Evolutionary conservation across 2,113 vertebrate genomes (phyloP).

Genomic region (Smithornis capensis): DNA sequence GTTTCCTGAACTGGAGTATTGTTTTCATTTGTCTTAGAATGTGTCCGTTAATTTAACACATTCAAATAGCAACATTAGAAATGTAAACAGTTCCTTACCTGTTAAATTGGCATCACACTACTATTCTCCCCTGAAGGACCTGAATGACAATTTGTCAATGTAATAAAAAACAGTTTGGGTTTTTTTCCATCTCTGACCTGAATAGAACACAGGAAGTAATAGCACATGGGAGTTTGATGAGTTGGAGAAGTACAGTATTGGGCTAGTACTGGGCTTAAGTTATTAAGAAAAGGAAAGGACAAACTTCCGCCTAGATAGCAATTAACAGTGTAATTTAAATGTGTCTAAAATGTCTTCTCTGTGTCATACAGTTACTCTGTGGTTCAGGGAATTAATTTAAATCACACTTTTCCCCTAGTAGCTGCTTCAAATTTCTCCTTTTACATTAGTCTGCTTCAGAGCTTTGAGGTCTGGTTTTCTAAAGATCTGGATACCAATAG

Average conservation of each 20-base stretch:
- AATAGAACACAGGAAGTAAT: background rate
- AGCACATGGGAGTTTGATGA: background rate
- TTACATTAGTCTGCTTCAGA: background rate
- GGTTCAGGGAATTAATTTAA: background rate
- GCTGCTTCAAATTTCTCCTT: background rate
- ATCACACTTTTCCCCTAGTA: background rate
- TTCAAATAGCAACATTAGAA: background rate
- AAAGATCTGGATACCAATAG: background rate
- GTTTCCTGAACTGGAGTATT: background rate
- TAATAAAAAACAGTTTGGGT: background rate
- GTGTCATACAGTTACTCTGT: background rate
- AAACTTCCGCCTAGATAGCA: background rate
- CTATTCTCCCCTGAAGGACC: background rate
- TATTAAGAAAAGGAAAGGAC: background rate
- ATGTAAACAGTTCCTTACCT: background rate
- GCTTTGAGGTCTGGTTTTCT: background rate
- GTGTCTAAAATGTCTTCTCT: background rate
- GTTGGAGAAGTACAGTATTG: background rate
- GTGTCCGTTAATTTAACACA: background rate
- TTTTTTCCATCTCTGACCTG: background rate
- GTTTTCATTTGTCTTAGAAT: background rate
- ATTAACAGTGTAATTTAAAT: background rate
- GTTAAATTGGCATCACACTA: background rate
- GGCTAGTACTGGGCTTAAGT: background rate
- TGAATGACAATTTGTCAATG: background rate